Evolutionary conservation across 2,113 vertebrate genomes (phyloP).

Genomic region (Ptychochromis oligacanthus): DNA sequence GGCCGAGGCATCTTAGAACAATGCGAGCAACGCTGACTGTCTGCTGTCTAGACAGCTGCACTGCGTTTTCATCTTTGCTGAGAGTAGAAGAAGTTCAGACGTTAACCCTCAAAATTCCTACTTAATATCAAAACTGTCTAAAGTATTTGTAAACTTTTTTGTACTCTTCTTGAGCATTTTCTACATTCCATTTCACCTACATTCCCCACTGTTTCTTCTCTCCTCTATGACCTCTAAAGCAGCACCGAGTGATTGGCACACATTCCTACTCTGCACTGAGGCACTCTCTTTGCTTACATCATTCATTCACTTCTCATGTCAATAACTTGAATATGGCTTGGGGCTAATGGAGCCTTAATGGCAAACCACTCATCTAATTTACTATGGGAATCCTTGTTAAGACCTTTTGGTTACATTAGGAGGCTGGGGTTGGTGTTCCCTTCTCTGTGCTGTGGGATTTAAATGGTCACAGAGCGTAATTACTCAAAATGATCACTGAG

Average conservation of each 20-base stretch:
- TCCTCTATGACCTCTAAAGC: conserved; percentile 21
- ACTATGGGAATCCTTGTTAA: conserved; percentile 57
- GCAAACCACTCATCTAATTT: conserved; percentile 60
- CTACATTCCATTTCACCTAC: background rate
- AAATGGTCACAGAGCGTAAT: conserved; percentile 49
- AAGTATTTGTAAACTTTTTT: background rate
- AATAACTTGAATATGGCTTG: conserved; percentile 29
- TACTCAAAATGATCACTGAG: conserved; percentile 51
- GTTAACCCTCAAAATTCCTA: background rate
- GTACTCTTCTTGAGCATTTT: background rate
- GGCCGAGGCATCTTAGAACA: conserved; percentile 39
- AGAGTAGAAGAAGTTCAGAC: conserved; percentile 24
- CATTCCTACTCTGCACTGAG: conserved; percentile 29
- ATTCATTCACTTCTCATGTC: conserved; percentile 57
- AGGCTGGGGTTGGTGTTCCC: conserved; percentile 6
- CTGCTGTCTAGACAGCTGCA: conserved; percentile 60
- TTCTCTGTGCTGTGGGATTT: conserved; percentile 37
- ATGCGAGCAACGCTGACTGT: conserved; percentile 36
- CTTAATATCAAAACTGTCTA: background rate
- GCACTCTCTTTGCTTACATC: conserved; percentile 50
- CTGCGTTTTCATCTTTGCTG: conserved; percentile 46
- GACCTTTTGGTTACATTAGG: conserved; percentile 40
- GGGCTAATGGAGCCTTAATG: conserved; percentile 73
- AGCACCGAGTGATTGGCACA: background rate
- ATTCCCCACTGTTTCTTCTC: background rate